Evolutionary conservation across 1,140 invertebrate genomes (phyloP).

Genomic region (Penaeus chinensis): DNA sequence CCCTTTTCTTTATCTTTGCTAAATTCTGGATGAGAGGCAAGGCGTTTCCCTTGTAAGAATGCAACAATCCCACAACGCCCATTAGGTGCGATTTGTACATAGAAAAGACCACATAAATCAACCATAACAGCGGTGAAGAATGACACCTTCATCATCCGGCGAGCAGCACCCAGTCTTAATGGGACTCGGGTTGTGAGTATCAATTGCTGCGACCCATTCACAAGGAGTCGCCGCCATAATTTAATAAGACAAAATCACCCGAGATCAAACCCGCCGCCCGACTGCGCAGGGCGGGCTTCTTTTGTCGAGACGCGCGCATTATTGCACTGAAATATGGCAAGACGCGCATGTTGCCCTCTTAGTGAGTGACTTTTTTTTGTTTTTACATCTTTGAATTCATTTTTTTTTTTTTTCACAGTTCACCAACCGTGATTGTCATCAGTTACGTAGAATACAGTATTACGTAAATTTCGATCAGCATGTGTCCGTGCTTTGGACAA

Average conservation of each 20-base stretch:
- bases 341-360: neutral
- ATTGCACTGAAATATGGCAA: slow-evolving; percentile 13
- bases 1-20: neutral
- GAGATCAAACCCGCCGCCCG: slow-evolving; percentile 45
- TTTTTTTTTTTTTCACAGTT: neutral
- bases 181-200: slow-evolving; percentile 25
- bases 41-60: neutral
- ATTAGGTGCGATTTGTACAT: no score
- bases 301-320: slow-evolving; percentile 40
- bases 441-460: no score
- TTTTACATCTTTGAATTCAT: no score
- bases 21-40: neutral
- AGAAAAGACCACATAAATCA: no score
- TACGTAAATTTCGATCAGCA: no score
- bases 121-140: no score
- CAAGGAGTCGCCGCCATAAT: slow-evolving; percentile 48
- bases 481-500: no score
- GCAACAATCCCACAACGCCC: neutral
- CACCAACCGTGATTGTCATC: no score
- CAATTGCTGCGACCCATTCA: slow-evolving; percentile 34
- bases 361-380: no score
- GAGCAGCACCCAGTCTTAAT: no score
- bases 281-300: slow-evolving; percentile 30
- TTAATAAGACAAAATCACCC: slow-evolving; percentile 45
- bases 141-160: no score